phyloP scores from a whole-genome alignment of 2,113 vertebrate genomes.

The Platysteira castanea region DNA sequence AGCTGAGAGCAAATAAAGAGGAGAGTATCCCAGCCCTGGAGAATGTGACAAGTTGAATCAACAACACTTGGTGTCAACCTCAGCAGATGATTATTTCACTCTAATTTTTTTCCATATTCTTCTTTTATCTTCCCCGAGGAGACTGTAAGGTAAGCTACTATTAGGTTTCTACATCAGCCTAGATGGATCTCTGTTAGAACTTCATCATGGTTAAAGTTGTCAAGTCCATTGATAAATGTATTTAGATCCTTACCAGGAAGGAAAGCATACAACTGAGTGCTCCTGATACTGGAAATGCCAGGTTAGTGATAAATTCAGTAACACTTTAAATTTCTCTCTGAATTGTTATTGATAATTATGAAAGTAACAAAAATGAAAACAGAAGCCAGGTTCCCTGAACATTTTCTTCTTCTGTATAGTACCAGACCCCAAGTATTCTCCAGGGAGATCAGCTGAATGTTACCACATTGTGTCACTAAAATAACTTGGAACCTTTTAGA shows the following conservation, averaged over 20 bases:
- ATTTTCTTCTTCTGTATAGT: not conserved
- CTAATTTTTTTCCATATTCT: not conserved
- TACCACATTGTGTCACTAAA: not conserved
- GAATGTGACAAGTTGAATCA: not conserved
- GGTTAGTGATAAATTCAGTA: not conserved
- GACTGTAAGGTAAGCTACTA: not conserved
- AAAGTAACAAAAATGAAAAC: not conserved
- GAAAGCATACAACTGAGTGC: not conserved
- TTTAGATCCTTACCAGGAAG: not conserved
- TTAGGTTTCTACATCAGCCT: not conserved
- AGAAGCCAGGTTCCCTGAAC: not conserved
- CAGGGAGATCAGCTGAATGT: not conserved
- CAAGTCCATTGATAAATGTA: not conserved
- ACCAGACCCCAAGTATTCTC: not conserved
- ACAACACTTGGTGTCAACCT: not conserved
- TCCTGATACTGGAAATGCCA: not conserved
- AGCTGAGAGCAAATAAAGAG: not conserved
- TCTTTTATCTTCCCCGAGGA: not conserved
- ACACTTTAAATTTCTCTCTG: not conserved
- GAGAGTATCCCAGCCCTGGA: not conserved
- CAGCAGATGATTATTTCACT: not conserved
- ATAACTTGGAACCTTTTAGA: not conserved
- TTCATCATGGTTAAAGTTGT: not conserved
- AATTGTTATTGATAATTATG: not conserved
- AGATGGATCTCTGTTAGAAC: not conserved